These are phyloP conservation scores for Aurelia aurita DNA, from an alignment of 30 jellyfish, hydroid and myxozoan species.

Conservation along the genomic window DNA sequence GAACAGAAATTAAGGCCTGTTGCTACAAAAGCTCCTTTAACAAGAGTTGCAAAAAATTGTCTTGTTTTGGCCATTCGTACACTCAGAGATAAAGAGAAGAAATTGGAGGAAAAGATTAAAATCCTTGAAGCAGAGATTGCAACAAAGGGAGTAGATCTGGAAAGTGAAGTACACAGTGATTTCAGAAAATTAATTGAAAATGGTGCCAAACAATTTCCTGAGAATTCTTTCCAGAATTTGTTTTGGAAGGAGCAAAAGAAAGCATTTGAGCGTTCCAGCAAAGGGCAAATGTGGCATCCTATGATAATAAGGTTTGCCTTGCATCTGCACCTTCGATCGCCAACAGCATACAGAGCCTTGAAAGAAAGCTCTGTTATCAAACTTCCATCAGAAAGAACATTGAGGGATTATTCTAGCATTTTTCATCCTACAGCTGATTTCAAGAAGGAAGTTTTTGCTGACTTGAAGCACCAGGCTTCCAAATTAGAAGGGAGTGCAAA, in stretches of 20 bases:
- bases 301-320: slow-evolving; percentile 62
- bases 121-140: slow-evolving; percentile 34
- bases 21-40: slow-evolving; percentile 42
- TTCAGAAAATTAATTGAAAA: slow-evolving; percentile 8
- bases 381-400: slow-evolving; percentile 60
- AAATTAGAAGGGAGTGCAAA: slow-evolving; percentile 35
- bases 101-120: slow-evolving; percentile 27
- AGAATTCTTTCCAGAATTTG: slow-evolving; percentile 41
- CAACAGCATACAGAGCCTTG: slow-evolving; percentile 53
- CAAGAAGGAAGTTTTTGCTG: slow-evolving; percentile 52
- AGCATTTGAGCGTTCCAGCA: slow-evolving; percentile 45
- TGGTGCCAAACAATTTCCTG: slow-evolving; percentile 49
- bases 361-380: slow-evolving; percentile 43
- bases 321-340: slow-evolving; percentile 49
- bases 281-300: slow-evolving; percentile 40
- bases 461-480: slow-evolving; percentile 51
- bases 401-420: slow-evolving; percentile 48
- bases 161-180: slow-evolving; percentile 21
- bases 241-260: slow-evolving; percentile 52
- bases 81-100: slow-evolving; percentile 33
- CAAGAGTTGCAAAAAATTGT: slow-evolving; percentile 51
- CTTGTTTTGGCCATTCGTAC: slow-evolving; percentile 39
- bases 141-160: slow-evolving; percentile 48
- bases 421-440: slow-evolving; percentile 53
- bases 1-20: slow-evolving; percentile 27